These are phyloP conservation scores for Trimorus sp. DNA, from an alignment of 2,888 invertebrate genomes.

Conservation along the genomic window DNA sequence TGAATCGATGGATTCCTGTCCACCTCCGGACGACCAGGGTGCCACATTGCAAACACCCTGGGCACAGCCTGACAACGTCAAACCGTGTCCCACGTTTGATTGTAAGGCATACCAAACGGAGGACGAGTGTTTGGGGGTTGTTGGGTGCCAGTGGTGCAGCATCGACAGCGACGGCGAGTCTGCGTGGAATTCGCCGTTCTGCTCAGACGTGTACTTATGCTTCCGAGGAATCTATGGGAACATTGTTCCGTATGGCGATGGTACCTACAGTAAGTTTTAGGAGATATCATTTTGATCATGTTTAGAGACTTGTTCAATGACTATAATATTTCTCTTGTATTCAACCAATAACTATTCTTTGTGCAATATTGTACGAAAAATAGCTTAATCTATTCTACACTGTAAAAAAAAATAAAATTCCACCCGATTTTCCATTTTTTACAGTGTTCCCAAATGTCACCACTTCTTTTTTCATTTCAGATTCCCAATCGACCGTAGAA, in stretches of 20 bases:
- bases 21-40: conserved; percentile 77
- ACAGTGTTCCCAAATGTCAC: too few relatives aligned
- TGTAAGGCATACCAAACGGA: conserved; percentile 87
- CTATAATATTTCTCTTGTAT: too few relatives aligned
- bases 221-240: conserved; percentile 94
- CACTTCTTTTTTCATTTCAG: conserved; percentile 58
- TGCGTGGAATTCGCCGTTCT: conserved; percentile 87
- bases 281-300: too few relatives aligned
- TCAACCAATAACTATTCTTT: too few relatives aligned
- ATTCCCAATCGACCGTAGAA: conserved; percentile 79
- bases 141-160: conserved; percentile 96
- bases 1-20: conserved; percentile 73
- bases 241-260: conserved; percentile 91
- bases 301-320: too few relatives aligned
- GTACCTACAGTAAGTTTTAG: conserved; percentile 80
- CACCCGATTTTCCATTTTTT: too few relatives aligned
- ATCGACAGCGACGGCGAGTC: conserved; percentile 89
- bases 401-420: too few relatives aligned
- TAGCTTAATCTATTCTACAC: too few relatives aligned
- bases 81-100: conserved; percentile 86
- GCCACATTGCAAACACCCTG: conserved; percentile 73
- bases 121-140: conserved; percentile 86
- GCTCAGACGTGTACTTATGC: conserved; percentile 90
- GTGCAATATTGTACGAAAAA: too few relatives aligned
- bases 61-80: conserved; percentile 83